Conservation (phyloP, 2,888 invertebrate species). For the Caenorhabditis angaria region DNA sequence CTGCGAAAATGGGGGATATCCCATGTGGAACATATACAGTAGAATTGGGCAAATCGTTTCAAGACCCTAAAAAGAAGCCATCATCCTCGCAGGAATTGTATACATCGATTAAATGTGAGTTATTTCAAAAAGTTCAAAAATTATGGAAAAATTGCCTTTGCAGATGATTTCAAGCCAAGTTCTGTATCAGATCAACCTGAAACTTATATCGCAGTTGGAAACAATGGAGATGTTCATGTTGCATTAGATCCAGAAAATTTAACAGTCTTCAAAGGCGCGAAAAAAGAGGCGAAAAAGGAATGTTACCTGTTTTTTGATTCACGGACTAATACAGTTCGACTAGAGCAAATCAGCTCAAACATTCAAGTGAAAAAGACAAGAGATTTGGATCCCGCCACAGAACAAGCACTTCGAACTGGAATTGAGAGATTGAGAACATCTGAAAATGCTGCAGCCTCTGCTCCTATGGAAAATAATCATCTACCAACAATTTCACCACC, state of each 20-base stretch:
- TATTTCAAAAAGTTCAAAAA: no score
- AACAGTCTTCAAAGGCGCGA: constrained; percentile 66
- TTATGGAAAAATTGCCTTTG: constrained; percentile 1
- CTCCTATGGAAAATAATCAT: no score
- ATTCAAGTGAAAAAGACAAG: constrained; percentile 67
- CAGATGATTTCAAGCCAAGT: constrained; percentile 69
- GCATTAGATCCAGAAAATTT: constrained; percentile 60
- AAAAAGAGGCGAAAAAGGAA: constrained; percentile 67
- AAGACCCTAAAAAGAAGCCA: neutral
- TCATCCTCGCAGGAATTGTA: constrained; percentile 40
- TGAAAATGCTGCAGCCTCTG: constrained; percentile 8
- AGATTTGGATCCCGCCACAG: constrained; percentile 51
- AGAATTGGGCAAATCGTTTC: constrained; percentile 55
- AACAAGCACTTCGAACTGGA: constrained; percentile 35
- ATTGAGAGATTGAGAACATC: constrained; percentile 45
- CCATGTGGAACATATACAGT: constrained; percentile 63
- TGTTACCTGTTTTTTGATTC: constrained; percentile 66
- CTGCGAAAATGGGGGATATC: constrained; percentile 46
- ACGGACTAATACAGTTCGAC: constrained; percentile 53
- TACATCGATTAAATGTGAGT: constrained; percentile 51
- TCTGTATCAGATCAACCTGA: constrained; percentile 58
- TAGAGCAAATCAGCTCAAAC: constrained; percentile 63
- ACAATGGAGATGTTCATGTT: constrained; percentile 65
- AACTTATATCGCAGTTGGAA: constrained; percentile 60
- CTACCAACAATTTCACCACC: neutral